Percentiles rank a stretch among this genome's conserved stretches.
Conservation (phyloP, 2,888 invertebrate species). For the Labia minor region DNA sequence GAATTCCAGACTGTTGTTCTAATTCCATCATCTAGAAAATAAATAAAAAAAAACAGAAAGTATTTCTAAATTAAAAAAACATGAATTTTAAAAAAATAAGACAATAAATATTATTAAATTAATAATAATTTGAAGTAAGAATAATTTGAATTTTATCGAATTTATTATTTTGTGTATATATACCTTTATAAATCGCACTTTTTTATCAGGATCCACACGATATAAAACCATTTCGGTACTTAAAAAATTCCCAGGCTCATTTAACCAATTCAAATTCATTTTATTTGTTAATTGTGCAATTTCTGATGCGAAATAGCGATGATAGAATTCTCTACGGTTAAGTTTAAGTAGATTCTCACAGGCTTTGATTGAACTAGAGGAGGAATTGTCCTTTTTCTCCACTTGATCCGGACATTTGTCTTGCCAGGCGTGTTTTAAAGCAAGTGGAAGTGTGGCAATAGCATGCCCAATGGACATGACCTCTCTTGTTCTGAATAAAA, state of each 20-base stretch:
- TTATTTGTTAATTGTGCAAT: neutral
- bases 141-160: too few relatives aligned
- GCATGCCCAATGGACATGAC: constrained; percentile 29
- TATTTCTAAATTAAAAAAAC: neutral
- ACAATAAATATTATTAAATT: neutral
- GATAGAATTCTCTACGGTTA: constrained; percentile 28
- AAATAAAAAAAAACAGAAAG: neutral
- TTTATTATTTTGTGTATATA: too few relatives aligned
- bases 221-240: neutral
- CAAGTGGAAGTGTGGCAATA: constrained; percentile 30
- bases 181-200: neutral
- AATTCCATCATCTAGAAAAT: neutral
- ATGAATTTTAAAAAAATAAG: neutral
- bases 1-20: neutral
- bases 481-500: constrained; percentile 20
- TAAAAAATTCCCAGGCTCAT: constrained; percentile 6
- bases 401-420: constrained; percentile 26
- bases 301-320: constrained; percentile 26
- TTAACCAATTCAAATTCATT: constrained; percentile 7
- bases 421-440: constrained; percentile 30
- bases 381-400: neutral
- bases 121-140: too few relatives aligned
- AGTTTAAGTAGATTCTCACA: constrained; percentile 28
- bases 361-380: neutral
- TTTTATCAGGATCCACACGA: neutral